Percentiles rank a stretch among this genome's conserved stretches.
phyloP scores from a whole-genome alignment of 2,888 invertebrate species.

The Pedicia rivosa region DNA sequence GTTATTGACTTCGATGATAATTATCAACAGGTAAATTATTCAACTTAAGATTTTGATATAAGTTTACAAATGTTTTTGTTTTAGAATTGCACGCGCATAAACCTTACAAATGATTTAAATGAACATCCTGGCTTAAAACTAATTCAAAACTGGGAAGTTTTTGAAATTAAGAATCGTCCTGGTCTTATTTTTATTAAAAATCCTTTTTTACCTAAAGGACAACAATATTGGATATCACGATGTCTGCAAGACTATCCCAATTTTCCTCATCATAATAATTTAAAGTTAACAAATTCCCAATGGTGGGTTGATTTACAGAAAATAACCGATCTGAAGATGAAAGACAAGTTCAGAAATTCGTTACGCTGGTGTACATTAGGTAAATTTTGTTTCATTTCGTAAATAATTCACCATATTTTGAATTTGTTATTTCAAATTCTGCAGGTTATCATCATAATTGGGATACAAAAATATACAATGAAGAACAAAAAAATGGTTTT shows the following conservation, averaged over 20 bases:
- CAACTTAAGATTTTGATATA: background rate
- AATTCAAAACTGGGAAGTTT: constrained; percentile 43
- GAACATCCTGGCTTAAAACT: constrained; percentile 30
- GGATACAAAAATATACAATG: constrained; percentile 80
- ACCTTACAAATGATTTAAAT: background rate
- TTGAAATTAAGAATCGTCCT: constrained; percentile 40
- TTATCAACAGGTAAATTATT: constrained; percentile 11
- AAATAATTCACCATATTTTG: too few species aligned
- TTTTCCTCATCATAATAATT: constrained; percentile 38
- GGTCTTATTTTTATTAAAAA: constrained; percentile 70
- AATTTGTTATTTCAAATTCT: too few species aligned
- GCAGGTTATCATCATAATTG: constrained; percentile 99
- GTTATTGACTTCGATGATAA: constrained; percentile 40
- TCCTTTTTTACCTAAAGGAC: constrained; percentile 63
- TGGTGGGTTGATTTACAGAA: constrained; percentile 39
- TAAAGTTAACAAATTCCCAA: constrained; percentile 34
- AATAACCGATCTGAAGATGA: constrained; percentile 14
- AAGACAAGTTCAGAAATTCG: constrained; percentile 23
- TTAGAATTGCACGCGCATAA: background rate
- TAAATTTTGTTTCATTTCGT: too few species aligned
- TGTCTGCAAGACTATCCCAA: constrained; percentile 62
- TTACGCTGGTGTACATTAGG: constrained; percentile 88
- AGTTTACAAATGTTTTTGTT: background rate
- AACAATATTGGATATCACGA: constrained; percentile 68
- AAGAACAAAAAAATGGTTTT: constrained; percentile 47